These are phyloP conservation scores for Epinephelus fuscoguttatus DNA, from an alignment of 2,113 vertebrate genomes.

Conservation along the genomic window DNA sequence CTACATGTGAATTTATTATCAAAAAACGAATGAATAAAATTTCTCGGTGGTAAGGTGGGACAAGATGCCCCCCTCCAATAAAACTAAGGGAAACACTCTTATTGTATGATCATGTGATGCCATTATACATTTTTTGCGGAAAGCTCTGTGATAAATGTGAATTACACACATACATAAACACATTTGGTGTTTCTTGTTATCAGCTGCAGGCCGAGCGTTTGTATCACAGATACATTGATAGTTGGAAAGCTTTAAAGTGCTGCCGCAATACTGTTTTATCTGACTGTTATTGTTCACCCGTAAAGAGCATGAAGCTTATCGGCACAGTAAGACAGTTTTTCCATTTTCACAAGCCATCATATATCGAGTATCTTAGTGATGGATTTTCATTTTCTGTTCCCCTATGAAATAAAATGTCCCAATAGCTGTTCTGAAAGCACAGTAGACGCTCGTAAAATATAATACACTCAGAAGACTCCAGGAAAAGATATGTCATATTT, in stretches of 20 bases:
- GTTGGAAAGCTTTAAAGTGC: conserved; percentile 1
- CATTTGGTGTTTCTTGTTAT: background rate
- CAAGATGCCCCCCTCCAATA: too few species aligned
- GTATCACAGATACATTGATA: background rate
- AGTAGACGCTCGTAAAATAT: background rate
- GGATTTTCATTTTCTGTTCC: conserved; percentile 30
- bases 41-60: too few species aligned
- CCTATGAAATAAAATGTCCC: background rate
- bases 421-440: conserved; percentile 9
- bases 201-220: background rate
- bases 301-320: conserved; percentile 3
- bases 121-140: background rate
- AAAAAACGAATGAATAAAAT: too few species aligned
- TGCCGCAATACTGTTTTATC: conserved; percentile 11
- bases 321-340: background rate
- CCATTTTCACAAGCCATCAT: conserved; percentile 21
- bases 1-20: too few species aligned
- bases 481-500: background rate
- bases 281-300: conserved; percentile 1
- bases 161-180: background rate
- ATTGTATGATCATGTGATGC: background rate
- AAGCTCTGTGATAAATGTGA: background rate
- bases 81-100: too few species aligned
- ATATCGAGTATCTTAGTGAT: conserved; percentile 5
- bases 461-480: background rate